phyloP scores from a whole-genome alignment of 1,140 invertebrate genomes.

The Dryas iulia region DNA sequence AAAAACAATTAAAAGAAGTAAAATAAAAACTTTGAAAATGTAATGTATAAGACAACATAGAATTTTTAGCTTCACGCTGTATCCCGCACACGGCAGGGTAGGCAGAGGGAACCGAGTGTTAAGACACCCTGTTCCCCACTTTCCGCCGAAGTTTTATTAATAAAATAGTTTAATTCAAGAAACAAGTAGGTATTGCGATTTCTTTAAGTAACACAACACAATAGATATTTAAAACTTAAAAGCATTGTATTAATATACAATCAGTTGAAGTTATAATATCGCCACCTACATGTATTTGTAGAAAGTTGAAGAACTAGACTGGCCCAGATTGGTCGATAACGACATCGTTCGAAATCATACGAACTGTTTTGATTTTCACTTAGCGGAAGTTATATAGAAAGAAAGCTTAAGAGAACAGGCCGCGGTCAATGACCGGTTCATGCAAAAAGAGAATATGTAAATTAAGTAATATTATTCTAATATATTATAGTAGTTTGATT shows the following conservation, averaged over 20 bases:
- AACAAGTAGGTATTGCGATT: too few relatives aligned
- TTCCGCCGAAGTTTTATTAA: too few relatives aligned
- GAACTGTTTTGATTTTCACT: conserved; percentile 60
- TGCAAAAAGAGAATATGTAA: conserved; percentile 9
- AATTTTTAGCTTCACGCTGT: too few relatives aligned
- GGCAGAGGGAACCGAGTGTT: too few relatives aligned
- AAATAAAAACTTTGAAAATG: background rate
- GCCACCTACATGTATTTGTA: conserved; percentile 58
- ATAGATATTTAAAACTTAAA: background rate
- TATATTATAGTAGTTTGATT: background rate
- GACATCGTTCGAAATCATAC: conserved; percentile 50
- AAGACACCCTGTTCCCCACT: too few relatives aligned
- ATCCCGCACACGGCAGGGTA: too few relatives aligned
- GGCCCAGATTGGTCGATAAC: conserved; percentile 58
- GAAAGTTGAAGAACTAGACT: conserved; percentile 75
- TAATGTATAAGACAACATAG: too few relatives aligned
- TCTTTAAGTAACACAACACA: too few relatives aligned
- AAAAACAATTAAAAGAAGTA: background rate
- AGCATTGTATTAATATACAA: background rate
- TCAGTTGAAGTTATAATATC: conserved; percentile 33
- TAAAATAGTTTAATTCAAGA: too few relatives aligned
- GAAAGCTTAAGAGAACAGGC: conserved; percentile 28
- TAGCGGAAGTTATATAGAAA: conserved; percentile 23
- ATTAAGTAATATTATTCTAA: background rate
- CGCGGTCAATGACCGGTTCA: conserved; percentile 29